Base-by-base conservation (phyloP, 1,140 invertebrate genomes). In the Bombus vancouverensis region DNA sequence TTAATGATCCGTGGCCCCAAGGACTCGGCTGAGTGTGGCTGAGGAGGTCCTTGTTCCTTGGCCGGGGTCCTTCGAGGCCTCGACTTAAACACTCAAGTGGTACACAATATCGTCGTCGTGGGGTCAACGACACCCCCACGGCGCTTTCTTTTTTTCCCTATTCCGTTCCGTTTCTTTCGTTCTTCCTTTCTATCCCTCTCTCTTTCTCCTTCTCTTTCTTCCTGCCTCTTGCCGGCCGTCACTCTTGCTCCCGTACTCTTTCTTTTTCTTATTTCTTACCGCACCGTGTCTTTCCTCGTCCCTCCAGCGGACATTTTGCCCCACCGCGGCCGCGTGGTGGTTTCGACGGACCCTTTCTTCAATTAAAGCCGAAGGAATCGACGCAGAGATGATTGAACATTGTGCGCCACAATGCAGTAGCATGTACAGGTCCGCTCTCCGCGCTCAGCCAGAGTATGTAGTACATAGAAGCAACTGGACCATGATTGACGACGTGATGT, bases 1-100 rank as follows among this genome's bases (percentile, higher is more conserved):
- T 94, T 94, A 95, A 95, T 93, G 94, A 95, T 95, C 94, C 93
- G 89, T 93, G 90, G 85, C 91, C 53, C 92, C 76, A 92, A 94
- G 94, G 92, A 93, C 89, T 89, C 70, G 90, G 90, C 90, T 94
- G 92, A 95, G 93, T 94, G 92, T 93, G 93, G 92, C 92, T 93
- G 90, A 94, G 92, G 86, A 92, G 93, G 93, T 95, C 94, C 93
- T 94, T 92, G 88, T 93, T 94, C 89, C 92, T 93, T 91, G 81
- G 76, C 89, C 88, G 71, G 87, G 68, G 87, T 91, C 92, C 92
- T 93, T 91, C 91, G 92, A 90, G 32, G 42, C 88, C 89, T 88
- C 90, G 87, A 92, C 92, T 94, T 94, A 93, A 93, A 93, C 84
- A 93, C 92, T 94, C 71, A 92, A 95, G 94, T 94, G 91, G 92